Evolutionary conservation across 2,888 invertebrate genomes (phyloP), one percentile per base, ranked within the genome.

Genomic region (Iselma pallidipennis): DNA sequence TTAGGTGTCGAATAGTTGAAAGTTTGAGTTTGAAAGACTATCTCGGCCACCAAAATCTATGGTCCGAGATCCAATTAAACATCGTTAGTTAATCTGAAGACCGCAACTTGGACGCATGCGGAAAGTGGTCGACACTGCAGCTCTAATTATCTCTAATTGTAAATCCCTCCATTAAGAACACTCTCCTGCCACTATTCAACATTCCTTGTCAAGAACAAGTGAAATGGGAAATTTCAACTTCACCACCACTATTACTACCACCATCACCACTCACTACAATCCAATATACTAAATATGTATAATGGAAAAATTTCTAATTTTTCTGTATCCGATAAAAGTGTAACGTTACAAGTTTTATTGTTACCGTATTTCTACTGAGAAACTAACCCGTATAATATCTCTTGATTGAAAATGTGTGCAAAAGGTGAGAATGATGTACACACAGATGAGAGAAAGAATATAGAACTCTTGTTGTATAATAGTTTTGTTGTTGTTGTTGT

Each of bases 81-180:
- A 70, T 77, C 77, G 75, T 79, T 79, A 79, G 77, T 78, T 79
- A 79, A 79, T 79, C 76, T 75, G 74, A 68, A 68, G 70, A 70
- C 74, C 76, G 68, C 76, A 74, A 74, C 72, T 74, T 69, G 72
- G 71, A 71, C 69, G 69, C 67, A 54, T 62, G 61, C 57, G 61
- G 60, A 64, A 59, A 51, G 48, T 65, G 57, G 57, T 69, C 68
- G 67, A 70, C 68, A 70, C 72, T 74, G 75, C 77, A 75, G 76
- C 74, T 73, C 74, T 79, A 78, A 79, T 79, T 78, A 79, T 78
- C 77, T 75, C 78, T 79, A 80, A 79, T 80, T 79, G 78, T 77
- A 76, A 78, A 75, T 74, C 77, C 42, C 19, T 74, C 74, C 71
- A 73, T 73, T 72, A 71, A 65, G 66, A 65, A 63, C 61, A 54